Evolutionary conservation across 2,113 vertebrate genomes (phyloP).

Genomic region (Lethenteron camtschaticum): DNA sequence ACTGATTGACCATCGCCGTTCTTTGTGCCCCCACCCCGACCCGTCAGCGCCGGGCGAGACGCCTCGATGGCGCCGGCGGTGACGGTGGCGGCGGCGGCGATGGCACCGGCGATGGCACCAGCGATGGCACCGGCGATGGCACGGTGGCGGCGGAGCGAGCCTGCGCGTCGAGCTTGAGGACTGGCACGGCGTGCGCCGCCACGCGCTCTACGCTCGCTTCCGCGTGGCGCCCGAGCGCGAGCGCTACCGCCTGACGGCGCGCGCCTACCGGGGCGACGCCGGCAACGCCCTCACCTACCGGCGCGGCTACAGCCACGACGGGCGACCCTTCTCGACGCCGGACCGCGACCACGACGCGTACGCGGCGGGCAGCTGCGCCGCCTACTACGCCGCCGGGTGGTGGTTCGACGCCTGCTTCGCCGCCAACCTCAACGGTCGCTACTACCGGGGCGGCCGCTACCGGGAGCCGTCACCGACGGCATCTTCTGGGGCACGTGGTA

Average conservation of each 20-base stretch:
- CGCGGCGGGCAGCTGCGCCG: conserved; percentile 28
- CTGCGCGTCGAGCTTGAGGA: conserved; percentile 34
- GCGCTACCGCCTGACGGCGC: conserved; percentile 30
- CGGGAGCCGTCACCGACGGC: conserved; percentile 29
- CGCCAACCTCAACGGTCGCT: conserved; percentile 36
- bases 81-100: too few species aligned
- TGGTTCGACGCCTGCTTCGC: conserved; percentile 43
- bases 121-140: too few species aligned
- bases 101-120: too few species aligned
- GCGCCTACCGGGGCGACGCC: conserved; percentile 32
- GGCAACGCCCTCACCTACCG: conserved; percentile 42
- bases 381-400: conserved; percentile 39
- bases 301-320: conserved; percentile 38
- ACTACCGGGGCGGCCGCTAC: conserved; percentile 27
- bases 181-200: conserved; percentile 32
- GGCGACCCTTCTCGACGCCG: conserved; percentile 31
- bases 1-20: too few species aligned
- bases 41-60: too few species aligned
- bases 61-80: too few species aligned
- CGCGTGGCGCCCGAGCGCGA: conserved; percentile 31
- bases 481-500: conserved; percentile 49
- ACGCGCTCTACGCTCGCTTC: conserved; percentile 33
- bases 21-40: too few species aligned
- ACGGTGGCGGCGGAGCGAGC: too few species aligned
- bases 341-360: conserved; percentile 38